Evolutionary conservation across 2,888 invertebrate genomes (phyloP).

Genomic region (Ctenicera cuprea): DNA sequence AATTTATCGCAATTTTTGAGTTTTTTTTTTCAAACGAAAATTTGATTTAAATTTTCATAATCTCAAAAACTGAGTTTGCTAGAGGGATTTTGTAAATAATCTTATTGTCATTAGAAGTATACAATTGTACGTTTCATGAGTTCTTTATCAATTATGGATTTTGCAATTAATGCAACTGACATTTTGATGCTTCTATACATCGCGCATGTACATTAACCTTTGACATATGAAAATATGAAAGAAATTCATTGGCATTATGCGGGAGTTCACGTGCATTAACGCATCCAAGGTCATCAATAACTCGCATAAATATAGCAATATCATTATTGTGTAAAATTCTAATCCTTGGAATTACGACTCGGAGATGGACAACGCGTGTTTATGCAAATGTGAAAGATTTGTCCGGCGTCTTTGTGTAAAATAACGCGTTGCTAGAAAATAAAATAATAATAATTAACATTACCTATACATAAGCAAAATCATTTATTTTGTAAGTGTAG

Average conservation of each 20-base stretch:
- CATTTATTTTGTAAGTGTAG: slow-evolving; percentile 28
- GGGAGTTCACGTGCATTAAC: slow-evolving; percentile 42
- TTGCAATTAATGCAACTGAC: slow-evolving; percentile 10
- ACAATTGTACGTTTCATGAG: no score
- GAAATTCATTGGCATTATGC: slow-evolving; percentile 40
- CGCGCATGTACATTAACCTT: slow-evolving; percentile 36
- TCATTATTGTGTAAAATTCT: slow-evolving; percentile 35
- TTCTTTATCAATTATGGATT: neutral
- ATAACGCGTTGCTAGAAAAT: slow-evolving; percentile 15
- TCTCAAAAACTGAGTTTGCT: no score
- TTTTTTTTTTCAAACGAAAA: no score
- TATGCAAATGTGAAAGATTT: slow-evolving; percentile 30
- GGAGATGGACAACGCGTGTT: slow-evolving; percentile 37
- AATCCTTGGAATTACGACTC: slow-evolving; percentile 20
- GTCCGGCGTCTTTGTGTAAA: slow-evolving; percentile 10
- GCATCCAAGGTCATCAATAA: slow-evolving; percentile 43
- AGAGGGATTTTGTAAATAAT: no score
- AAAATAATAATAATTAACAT: slow-evolving; percentile 36
- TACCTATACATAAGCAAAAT: slow-evolving; percentile 21
- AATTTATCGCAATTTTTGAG: no score
- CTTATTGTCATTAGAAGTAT: no score
- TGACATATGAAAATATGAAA: slow-evolving; percentile 50
- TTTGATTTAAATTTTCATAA: no score
- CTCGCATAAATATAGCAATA: slow-evolving; percentile 36
- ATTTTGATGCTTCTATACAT: slow-evolving; percentile 4